Conservation (phyloP, 2,888 invertebrate species). For the Diadromus collaris region DNA sequence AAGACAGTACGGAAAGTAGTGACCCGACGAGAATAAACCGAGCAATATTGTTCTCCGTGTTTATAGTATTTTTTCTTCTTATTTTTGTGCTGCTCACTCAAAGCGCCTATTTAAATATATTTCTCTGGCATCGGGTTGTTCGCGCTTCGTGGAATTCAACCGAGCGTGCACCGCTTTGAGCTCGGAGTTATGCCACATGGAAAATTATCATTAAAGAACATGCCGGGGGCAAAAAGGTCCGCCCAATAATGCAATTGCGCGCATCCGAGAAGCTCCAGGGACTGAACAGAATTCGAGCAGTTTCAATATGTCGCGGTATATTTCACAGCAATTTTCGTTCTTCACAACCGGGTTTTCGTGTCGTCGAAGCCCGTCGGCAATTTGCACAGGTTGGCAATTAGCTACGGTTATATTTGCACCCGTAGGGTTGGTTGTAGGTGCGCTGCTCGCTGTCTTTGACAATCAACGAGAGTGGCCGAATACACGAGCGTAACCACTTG, state of each 20-base stretch:
- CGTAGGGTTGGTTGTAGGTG: background rate
- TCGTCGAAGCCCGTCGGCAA: conserved; percentile 48
- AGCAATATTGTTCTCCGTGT: background rate
- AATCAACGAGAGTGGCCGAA: conserved; percentile 13
- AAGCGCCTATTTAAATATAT: background rate
- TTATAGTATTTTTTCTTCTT: background rate
- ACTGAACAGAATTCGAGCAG: conserved; percentile 1
- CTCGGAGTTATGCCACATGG: no score
- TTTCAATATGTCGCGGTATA: conserved; percentile 18
- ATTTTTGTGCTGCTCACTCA: background rate
- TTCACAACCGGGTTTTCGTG: background rate
- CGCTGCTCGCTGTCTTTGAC: conserved; percentile 29
- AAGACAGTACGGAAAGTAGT: conserved; percentile 9
- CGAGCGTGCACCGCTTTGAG: no score
- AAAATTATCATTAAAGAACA: conserved; percentile 3
- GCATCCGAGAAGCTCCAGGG: background rate
- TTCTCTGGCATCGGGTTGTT: background rate
- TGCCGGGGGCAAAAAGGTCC: conserved; percentile 55
- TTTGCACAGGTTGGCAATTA: conserved; percentile 49
- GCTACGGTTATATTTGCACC: conserved; percentile 23
- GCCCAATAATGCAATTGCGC: background rate
- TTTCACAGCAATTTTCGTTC: conserved; percentile 12
- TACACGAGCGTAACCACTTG: background rate
- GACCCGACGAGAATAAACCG: conserved; percentile 2
- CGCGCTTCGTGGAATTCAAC: background rate